Evolutionary conservation across 2,797 vertebrate species (phyloP).

Genomic region (Phyllotis vaccarum): DNA sequence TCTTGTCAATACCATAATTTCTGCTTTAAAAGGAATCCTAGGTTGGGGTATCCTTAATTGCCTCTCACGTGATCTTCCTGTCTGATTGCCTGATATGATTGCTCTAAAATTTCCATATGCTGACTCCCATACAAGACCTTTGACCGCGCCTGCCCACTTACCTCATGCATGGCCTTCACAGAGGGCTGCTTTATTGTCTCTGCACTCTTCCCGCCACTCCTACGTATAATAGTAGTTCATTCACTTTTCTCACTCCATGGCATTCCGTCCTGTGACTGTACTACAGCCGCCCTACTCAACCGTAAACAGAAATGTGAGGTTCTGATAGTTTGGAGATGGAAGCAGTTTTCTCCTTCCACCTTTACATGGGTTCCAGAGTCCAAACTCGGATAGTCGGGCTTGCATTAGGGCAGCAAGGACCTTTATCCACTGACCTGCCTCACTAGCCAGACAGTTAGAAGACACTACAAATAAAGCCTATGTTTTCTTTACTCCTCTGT

Average conservation of each 20-base stretch:
- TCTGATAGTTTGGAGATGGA: neutral
- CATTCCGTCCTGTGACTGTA: neutral
- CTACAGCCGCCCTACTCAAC: neutral
- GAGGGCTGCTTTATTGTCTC: neutral
- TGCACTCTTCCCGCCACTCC: neutral
- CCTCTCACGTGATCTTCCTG: neutral
- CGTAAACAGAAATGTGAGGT: neutral
- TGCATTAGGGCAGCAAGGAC: neutral
- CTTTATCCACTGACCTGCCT: neutral
- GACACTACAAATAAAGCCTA: neutral
- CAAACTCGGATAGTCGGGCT: neutral
- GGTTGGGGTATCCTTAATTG: neutral
- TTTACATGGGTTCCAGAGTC: neutral
- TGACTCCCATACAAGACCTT: neutral
- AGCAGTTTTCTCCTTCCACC: neutral
- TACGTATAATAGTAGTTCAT: neutral
- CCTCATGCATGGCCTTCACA: neutral
- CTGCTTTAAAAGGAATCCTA: neutral
- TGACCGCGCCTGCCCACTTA: neutral
- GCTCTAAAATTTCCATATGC: neutral
- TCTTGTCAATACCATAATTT: neutral
- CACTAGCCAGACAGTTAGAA: neutral
- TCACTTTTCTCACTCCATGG: neutral
- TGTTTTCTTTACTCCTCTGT: conserved; percentile 36
- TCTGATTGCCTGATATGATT: neutral